Base-by-base conservation (phyloP, 1,140 invertebrate genomes). In the Conus betulinus region DNA sequence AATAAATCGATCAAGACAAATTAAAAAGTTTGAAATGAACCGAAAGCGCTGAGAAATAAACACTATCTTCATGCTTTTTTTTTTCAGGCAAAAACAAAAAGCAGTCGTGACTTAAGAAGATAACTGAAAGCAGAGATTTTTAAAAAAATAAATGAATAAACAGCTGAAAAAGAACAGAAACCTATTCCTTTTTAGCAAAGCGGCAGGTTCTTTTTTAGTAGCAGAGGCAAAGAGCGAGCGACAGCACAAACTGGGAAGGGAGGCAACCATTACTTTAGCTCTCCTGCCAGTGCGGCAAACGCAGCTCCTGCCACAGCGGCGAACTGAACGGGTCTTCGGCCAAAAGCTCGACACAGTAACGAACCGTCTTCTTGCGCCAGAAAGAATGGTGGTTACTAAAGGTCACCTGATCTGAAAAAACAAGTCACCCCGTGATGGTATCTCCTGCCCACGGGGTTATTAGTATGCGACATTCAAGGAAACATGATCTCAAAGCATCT, bases 371-470 rank as follows among this genome's bases (percentile, higher is more conserved):
- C 60, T 67, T 39, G n/a, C 87, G 53, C 78, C 79, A 20, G 8
- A 57, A 53, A 55, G 78, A 83, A 57, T 88, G 63, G 27, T 63
- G 78, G 87, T 88, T 88, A 83, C 52, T 53, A 60, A 88, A 88
- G 10, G 78, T 81, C 78, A 88, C n/a, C 78, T 51, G 20, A 71
- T 88, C 87, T 88, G 87, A 67, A 88, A 83, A 57, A 53, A 25
- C 23, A 76, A 78, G 39, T 39, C 39, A 39, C 39, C 39, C 39
- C 39, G 39, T 39, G 0, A 39, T 39, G 39, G 39, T 39, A 39
- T 39, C 39, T 39, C 39, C 39, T 39, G 39, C 39, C 39, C 39
- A 0, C 0, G 39, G 39, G 39, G 39, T 39, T 39, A 39, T 39
- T 39, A 39, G 3, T 39, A 39, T 39, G 39, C 39, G 39, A 39